Percentiles rank a stretch among this genome's conserved stretches.
These are phyloP conservation scores for Drosophila parthenogenetica DNA, from an alignment of 2,888 invertebrate genomes.

Conservation along the genomic window DNA sequence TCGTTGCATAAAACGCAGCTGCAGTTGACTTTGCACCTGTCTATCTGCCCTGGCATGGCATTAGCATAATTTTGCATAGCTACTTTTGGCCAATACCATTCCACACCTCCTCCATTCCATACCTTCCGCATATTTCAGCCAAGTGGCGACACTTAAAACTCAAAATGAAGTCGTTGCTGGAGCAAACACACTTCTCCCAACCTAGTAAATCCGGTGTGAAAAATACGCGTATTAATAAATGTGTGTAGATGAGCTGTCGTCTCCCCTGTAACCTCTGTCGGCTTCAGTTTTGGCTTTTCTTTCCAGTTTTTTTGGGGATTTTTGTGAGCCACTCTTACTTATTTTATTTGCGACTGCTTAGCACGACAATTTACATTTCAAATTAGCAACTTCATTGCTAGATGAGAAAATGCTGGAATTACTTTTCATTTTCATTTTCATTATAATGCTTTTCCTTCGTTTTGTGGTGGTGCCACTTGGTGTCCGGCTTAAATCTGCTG, in stretches of 20 bases:
- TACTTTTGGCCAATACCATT: slow-evolving; percentile 7
- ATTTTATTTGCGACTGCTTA: slow-evolving; percentile 62
- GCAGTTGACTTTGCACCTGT: slow-evolving; percentile 14
- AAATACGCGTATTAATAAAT: slow-evolving; percentile 75
- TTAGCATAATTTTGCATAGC: slow-evolving; percentile 79
- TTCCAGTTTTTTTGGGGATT: too few relatives aligned
- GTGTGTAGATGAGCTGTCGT: slow-evolving; percentile 29
- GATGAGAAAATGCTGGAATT: slow-evolving; percentile 70
- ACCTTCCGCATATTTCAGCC: slow-evolving; percentile 67
- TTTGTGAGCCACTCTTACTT: slow-evolving; percentile 16
- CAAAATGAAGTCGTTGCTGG: slow-evolving; percentile 74
- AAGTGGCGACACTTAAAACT: slow-evolving; percentile 72
- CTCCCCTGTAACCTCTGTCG: not conserved
- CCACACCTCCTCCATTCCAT: slow-evolving; percentile 31
- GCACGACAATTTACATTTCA: slow-evolving; percentile 77
- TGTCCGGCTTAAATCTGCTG: slow-evolving; percentile 22
- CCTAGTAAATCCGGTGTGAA: slow-evolving; percentile 66
- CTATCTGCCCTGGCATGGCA: slow-evolving; percentile 51
- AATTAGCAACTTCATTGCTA: slow-evolving; percentile 80
- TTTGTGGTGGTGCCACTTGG: slow-evolving; percentile 17
- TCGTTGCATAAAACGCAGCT: slow-evolving; percentile 64
- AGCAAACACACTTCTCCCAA: slow-evolving; percentile 9
- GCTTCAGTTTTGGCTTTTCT: slow-evolving; percentile 1
- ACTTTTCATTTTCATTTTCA: slow-evolving; percentile 78
- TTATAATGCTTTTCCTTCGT: slow-evolving; percentile 31